Evolutionary conservation across 2,888 invertebrate genomes (phyloP).

Genomic region (Dicyrtoma fusca): DNA sequence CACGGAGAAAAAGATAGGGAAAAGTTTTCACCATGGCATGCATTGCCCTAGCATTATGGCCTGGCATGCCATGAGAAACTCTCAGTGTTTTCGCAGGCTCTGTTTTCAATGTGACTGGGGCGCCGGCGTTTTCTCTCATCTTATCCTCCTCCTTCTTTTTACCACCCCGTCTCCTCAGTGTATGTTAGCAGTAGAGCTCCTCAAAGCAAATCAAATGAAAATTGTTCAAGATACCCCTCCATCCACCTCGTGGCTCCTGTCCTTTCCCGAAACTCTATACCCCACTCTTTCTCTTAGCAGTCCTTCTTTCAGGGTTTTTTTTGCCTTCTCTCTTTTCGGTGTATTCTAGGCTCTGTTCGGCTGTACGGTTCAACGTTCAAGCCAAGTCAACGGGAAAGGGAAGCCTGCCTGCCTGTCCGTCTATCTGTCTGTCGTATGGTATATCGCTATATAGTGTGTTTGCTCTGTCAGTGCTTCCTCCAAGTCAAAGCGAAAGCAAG

Average conservation of each 20-base stretch:
- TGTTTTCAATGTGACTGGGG: conserved; percentile 48
- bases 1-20: conserved; percentile 44
- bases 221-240: conserved; percentile 28
- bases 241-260: conserved; percentile 7
- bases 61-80: neutral
- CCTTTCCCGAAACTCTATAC: too few species aligned
- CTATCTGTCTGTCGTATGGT: too few species aligned
- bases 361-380: conserved; percentile 17
- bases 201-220: too few species aligned
- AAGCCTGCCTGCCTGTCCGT: conserved; percentile 4
- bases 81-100: conserved; percentile 48
- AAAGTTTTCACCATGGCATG: conserved; percentile 51
- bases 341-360: neutral
- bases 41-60: neutral
- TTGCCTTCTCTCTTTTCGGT: neutral
- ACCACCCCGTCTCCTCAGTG: conserved; percentile 46
- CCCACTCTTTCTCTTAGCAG: conserved; percentile 5
- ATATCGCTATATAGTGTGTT: too few species aligned
- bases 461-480: too few species aligned
- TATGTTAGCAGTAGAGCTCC: neutral
- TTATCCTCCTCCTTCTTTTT: conserved; percentile 55
- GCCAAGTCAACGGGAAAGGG: neutral
- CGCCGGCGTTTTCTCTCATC: conserved; percentile 56
- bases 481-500: too few species aligned
- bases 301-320: neutral